Percentiles rank a stretch among this genome's conserved stretches.
phyloP scores from a whole-genome alignment of 2,113 vertebrate genomes.

The Jacana jacana region DNA sequence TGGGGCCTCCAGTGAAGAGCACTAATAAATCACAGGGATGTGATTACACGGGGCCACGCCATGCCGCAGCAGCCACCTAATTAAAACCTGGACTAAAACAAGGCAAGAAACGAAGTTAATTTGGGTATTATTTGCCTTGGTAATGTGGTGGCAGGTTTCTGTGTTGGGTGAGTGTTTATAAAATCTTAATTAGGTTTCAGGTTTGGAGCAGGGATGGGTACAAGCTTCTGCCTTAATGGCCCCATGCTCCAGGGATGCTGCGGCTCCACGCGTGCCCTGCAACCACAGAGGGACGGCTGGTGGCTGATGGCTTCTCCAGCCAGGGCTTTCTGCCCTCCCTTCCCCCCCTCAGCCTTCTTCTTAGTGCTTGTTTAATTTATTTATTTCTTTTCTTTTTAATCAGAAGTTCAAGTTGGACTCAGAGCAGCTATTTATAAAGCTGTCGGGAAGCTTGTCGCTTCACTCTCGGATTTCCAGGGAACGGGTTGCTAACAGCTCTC shows the following conservation, averaged over 20 bases:
- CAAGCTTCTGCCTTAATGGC: background rate
- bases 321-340: background rate
- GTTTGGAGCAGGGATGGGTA: conserved; percentile 24
- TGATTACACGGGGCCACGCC: background rate
- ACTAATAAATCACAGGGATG: conserved; percentile 6
- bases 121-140: conserved; percentile 30
- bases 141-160: conserved; percentile 9
- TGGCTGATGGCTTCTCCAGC: background rate
- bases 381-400: background rate
- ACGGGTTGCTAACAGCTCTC: background rate
- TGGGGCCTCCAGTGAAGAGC: background rate
- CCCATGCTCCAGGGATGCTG: background rate
- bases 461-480: background rate
- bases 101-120: conserved; percentile 40
- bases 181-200: conserved; percentile 60
- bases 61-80: conserved; percentile 23
- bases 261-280: background rate
- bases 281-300: background rate
- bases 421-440: conserved; percentile 34
- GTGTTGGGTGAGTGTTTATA: conserved; percentile 9
- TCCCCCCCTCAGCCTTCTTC: background rate
- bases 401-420: conserved; percentile 25
- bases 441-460: conserved; percentile 16
- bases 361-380: background rate
- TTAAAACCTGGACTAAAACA: conserved; percentile 50